phyloP scores from a whole-genome alignment of 2,797 vertebrate species.

The Euthynnus affinis region DNA sequence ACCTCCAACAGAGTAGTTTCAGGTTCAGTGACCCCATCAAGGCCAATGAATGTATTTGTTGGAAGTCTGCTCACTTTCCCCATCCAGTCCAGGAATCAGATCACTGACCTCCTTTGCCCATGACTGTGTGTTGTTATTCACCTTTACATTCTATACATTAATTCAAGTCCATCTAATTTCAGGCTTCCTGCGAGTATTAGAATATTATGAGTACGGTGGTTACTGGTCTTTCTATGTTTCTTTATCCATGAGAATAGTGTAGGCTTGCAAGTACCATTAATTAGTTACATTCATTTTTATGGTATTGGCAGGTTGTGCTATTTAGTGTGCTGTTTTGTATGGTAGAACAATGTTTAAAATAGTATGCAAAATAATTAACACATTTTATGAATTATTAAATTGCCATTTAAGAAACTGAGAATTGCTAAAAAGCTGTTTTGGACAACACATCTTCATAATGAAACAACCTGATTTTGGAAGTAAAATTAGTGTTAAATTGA shows the following conservation, averaged over 20 bases:
- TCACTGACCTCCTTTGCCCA: not conserved
- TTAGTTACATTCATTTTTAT: no score
- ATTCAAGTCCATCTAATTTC: no score
- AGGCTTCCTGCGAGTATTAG: not conserved
- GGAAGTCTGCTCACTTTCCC: not conserved
- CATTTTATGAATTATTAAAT: not conserved
- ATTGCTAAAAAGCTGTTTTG: no score
- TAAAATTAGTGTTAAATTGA: constrained; percentile 5
- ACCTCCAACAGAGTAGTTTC: constrained; percentile 3
- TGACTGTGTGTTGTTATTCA: constrained; percentile 1
- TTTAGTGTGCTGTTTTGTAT: not conserved
- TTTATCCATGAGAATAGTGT: not conserved
- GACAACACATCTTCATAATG: no score
- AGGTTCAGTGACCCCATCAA: constrained; percentile 44
- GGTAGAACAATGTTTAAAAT: not conserved
- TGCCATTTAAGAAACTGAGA: not conserved
- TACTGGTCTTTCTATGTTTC: not conserved
- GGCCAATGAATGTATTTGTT: constrained; percentile 5
- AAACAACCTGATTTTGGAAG: no score
- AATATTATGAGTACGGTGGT: not conserved
- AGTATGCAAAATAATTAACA: not conserved
- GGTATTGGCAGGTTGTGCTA: no score
- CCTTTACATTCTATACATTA: not conserved
- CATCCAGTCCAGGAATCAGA: not conserved
- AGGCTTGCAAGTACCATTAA: not conserved